phyloP scores from a whole-genome alignment of 2,113 vertebrate species.

The Dasyornis broadbenti region DNA sequence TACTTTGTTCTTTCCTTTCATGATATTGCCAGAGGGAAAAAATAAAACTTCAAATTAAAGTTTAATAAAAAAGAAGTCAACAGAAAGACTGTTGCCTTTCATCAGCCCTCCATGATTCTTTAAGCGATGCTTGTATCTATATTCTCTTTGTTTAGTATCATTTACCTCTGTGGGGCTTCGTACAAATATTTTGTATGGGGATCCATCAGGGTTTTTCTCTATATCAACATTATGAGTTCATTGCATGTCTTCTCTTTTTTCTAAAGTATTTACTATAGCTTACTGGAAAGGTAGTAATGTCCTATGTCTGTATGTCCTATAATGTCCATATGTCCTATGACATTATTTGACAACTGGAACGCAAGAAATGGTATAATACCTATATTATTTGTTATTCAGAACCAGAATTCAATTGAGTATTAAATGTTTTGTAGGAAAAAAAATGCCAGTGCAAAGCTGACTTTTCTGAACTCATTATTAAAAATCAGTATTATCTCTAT shows the following conservation, averaged over 20 bases:
- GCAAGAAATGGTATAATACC: not conserved
- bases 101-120: not conserved
- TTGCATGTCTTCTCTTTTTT: not conserved
- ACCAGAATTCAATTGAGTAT: not conserved
- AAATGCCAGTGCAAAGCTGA: not conserved
- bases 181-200: not conserved
- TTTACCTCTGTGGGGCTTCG: not conserved
- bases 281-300: not conserved
- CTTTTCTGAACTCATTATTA: not conserved
- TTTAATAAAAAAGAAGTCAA: not conserved
- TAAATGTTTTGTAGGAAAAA: not conserved
- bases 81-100: not conserved
- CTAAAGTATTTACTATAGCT: not conserved
- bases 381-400: not conserved
- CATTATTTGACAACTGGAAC: not conserved
- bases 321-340: too few species aligned
- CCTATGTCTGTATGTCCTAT: too few species aligned
- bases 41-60: not conserved
- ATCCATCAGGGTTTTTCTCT: not conserved
- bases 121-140: not conserved
- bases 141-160: not conserved
- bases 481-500: not conserved
- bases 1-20: not conserved
- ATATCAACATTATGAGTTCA: not conserved
- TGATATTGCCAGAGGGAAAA: not conserved